phyloP scores from a whole-genome alignment of 2,113 vertebrate species.

The Hydrolagus affinis region DNA sequence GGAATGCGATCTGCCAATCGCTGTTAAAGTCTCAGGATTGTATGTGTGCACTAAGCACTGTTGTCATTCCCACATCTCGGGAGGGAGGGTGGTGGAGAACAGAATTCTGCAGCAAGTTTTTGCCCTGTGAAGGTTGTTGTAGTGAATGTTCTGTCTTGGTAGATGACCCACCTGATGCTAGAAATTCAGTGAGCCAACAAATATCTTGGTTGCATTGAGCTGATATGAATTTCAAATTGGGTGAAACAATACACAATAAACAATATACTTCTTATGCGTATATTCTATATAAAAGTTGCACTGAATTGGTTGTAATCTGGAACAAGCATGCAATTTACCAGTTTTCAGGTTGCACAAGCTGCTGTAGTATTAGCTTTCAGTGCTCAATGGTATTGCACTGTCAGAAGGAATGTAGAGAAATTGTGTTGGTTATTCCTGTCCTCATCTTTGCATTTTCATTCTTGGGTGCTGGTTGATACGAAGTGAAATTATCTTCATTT shows the following conservation, averaged over 20 bases:
- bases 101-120: neutral
- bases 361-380: neutral
- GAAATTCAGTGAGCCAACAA: slow-evolving; percentile 26
- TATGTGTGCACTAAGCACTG: neutral
- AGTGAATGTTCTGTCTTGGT: neutral
- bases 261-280: slow-evolving; percentile 7
- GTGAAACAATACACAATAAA: no score
- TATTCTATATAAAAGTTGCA: slow-evolving; percentile 11
- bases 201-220: neutral
- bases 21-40: neutral
- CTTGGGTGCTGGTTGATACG: neutral
- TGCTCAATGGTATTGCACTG: neutral
- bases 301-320: neutral
- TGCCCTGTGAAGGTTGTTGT: slow-evolving; percentile 11
- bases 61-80: neutral
- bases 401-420: slow-evolving; percentile 4
- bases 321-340: neutral
- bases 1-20: no score
- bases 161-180: neutral
- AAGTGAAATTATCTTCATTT: neutral
- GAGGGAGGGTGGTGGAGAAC: no score
- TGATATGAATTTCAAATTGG: neutral
- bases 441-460: slow-evolving; percentile 1
- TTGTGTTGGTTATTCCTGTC: neutral
- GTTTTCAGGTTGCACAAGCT: neutral